Evolutionary conservation across 2,113 vertebrate species (phyloP).

Genomic region (Oxyruncus cristatus): DNA sequence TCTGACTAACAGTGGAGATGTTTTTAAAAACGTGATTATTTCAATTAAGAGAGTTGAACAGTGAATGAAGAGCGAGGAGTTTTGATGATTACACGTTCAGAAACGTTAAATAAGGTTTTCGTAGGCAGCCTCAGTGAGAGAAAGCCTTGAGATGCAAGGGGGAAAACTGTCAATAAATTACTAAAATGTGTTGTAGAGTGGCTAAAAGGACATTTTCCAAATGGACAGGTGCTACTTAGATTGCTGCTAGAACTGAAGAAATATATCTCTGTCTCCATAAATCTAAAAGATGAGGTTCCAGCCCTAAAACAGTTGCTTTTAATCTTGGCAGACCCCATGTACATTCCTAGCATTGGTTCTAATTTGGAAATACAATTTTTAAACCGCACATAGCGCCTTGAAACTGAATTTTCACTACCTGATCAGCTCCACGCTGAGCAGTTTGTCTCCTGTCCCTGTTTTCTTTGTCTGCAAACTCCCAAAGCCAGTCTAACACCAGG

Average conservation of each 20-base stretch:
- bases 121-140: not conserved
- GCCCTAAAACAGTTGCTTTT: not conserved
- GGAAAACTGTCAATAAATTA: not conserved
- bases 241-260: not conserved
- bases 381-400: not conserved
- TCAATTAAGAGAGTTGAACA: not conserved
- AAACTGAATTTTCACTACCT: not conserved
- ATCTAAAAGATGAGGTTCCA: not conserved
- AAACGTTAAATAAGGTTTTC: not conserved
- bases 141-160: not conserved
- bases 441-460: not conserved
- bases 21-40: not conserved
- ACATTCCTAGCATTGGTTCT: not conserved
- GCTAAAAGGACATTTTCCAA: not conserved
- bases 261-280: not conserved
- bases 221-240: not conserved
- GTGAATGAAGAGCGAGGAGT: not conserved
- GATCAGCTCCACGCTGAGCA: not conserved
- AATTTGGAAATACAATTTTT: not conserved
- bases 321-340: fast-evolving
- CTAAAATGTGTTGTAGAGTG: fast-evolving
- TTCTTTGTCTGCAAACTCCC: not conserved
- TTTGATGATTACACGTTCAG: fast-evolving
- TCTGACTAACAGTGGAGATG: not conserved
- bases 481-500: not conserved